Percentiles rank a stretch among this genome's conserved stretches.
phyloP scores from a whole-genome alignment of 2,113 vertebrate genomes.

The Microcebus jonahi region DNA sequence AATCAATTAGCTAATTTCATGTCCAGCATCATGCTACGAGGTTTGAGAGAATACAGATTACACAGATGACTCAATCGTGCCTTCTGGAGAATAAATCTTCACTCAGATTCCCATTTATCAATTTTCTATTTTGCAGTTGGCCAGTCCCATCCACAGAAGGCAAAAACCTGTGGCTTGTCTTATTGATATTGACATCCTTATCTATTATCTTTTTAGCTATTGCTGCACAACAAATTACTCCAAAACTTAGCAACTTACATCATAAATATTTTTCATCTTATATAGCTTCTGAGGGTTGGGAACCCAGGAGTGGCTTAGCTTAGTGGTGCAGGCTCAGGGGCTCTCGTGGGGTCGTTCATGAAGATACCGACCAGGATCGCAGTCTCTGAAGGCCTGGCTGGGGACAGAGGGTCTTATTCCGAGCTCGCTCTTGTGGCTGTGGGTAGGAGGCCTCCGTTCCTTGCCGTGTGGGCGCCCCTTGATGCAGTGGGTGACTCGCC shows the following conservation, averaged over 20 bases:
- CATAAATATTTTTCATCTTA: neutral
- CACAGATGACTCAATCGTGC: neutral
- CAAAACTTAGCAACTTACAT: slow-evolving; percentile 20
- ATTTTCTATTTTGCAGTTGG: neutral
- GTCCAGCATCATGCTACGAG: neutral
- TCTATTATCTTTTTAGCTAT: neutral
- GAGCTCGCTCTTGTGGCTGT: neutral
- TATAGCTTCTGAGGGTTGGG: neutral
- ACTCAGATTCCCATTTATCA: neutral
- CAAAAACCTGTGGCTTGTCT: neutral
- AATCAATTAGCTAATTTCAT: slow-evolving; percentile 22
- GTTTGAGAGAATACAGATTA: slow-evolving; percentile 3
- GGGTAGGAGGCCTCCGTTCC: neutral
- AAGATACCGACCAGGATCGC: neutral
- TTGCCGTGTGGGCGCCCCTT: neutral
- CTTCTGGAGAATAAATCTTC: neutral
- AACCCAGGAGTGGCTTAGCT: neutral
- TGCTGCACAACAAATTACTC: neutral
- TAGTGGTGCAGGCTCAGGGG: neutral
- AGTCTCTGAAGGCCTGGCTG: neutral
- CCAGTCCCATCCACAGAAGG: neutral
- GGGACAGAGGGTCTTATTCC: neutral
- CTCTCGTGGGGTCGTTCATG: neutral
- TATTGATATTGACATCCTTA: neutral
- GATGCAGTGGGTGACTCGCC: neutral